phyloP scores from a whole-genome alignment of 1,140 invertebrate genomes.

The Metopolophium dirhodum region DNA sequence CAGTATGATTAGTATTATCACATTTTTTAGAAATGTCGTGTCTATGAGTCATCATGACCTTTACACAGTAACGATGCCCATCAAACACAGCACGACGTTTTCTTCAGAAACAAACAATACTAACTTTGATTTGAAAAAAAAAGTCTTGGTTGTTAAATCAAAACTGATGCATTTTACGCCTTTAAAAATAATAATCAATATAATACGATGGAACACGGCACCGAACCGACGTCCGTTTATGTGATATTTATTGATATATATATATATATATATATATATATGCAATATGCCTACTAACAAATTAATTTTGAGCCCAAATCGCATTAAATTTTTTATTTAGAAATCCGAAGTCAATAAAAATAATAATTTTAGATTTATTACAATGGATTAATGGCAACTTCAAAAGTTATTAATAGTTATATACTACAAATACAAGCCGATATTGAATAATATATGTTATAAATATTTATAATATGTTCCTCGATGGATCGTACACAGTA shows the following conservation, averaged over 20 bases:
- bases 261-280: background rate
- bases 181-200: background rate
- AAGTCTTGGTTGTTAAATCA: background rate
- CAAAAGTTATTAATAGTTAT: background rate
- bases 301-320: background rate
- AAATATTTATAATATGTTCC: background rate
- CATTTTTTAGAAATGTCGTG: constrained; percentile 1
- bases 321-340: background rate
- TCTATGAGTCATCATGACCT: background rate
- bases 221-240: background rate
- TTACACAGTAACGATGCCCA: background rate
- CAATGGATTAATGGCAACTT: background rate
- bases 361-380: constrained; percentile 27
- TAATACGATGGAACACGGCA: background rate
- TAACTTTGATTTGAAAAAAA: background rate
- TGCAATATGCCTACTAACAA: background rate
- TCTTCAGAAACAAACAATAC: background rate
- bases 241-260: background rate
- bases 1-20: background rate
- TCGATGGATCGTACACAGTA: background rate
- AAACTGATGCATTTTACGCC: background rate
- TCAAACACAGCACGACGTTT: background rate
- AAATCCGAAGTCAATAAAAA: background rate
- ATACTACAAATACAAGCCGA: background rate
- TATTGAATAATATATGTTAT: background rate